Percentiles rank a stretch among this genome's conserved stretches.
phyloP scores from a whole-genome alignment of 2,113 vertebrate species.

The Menidia beryllina region DNA sequence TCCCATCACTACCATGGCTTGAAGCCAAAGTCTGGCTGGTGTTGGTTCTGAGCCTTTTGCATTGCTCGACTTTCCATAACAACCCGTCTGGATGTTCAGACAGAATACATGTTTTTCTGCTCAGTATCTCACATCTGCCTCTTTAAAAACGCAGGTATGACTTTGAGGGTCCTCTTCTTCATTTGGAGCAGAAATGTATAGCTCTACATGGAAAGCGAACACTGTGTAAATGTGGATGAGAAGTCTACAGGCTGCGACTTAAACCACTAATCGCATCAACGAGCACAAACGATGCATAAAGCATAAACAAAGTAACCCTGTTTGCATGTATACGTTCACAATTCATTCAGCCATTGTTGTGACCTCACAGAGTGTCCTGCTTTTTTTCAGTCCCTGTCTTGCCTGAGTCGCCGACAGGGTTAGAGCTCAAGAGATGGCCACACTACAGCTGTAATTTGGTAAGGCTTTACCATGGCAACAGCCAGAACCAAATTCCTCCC shows the following conservation, averaged over 20 bases:
- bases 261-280: not conserved
- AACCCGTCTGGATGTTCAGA: constrained; percentile 1
- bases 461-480: constrained; percentile 51
- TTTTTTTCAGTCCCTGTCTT: not conserved
- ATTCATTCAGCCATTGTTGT: not conserved
- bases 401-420: constrained; percentile 10
- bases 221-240: not conserved
- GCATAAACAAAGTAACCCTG: not conserved
- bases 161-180: not conserved
- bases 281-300: constrained; percentile 3
- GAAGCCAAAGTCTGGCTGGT: not conserved
- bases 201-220: not conserved
- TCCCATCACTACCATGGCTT: constrained; percentile 21
- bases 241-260: not conserved
- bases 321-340: not conserved
- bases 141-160: not conserved
- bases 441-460: constrained; percentile 49
- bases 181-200: not conserved
- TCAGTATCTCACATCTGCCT: not conserved
- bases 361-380: not conserved
- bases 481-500: constrained; percentile 56
- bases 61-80: constrained; percentile 14
- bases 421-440: constrained; percentile 6
- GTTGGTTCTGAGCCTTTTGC: not conserved
- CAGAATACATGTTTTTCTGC: not conserved